phyloP scores from a whole-genome alignment of 2,888 invertebrate species.

The Lycocerus yunnanus region DNA sequence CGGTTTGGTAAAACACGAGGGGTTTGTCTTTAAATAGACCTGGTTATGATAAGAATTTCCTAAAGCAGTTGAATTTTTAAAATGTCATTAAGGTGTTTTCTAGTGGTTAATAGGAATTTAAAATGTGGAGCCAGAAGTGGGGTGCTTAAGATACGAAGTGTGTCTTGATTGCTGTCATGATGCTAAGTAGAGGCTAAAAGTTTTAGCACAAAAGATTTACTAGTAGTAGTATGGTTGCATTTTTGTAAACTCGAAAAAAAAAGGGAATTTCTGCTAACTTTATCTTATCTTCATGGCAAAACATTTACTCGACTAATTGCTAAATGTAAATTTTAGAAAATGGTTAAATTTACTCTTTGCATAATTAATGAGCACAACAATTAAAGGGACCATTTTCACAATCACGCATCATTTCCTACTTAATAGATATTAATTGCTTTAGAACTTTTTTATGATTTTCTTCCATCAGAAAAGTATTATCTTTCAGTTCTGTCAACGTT shows the following conservation, averaged over 20 bases:
- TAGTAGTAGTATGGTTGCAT: neutral
- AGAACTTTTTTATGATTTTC: conserved; percentile 11
- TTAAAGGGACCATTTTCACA: neutral
- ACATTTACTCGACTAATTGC: neutral
- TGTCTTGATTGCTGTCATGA: conserved; percentile 48
- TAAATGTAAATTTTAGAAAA: neutral
- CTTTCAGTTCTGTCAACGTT: conserved; percentile 6
- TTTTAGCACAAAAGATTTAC: neutral
- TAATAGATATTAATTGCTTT: conserved; percentile 24
- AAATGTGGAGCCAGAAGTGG: conserved; percentile 38
- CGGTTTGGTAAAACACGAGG: conserved; percentile 12
- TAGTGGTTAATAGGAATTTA: conserved; percentile 26
- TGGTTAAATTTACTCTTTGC: neutral
- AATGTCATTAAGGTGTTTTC: conserved; percentile 29
- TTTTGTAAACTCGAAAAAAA: conserved; percentile 20
- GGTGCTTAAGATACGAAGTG: conserved; percentile 45
- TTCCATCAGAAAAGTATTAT: conserved; percentile 7
- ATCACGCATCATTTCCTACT: conserved; percentile 4
- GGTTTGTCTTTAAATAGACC: conserved; percentile 11
- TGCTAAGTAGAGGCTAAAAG: conserved; percentile 39
- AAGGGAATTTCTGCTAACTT: neutral
- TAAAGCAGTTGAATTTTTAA: conserved; percentile 25
- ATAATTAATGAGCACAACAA: conserved; percentile 4
- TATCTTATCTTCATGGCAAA: neutral
- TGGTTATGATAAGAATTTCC: conserved; percentile 23